These are phyloP conservation scores for Penaeus monodon DNA, from an alignment of 2,888 invertebrate species.

Conservation along the genomic window DNA sequence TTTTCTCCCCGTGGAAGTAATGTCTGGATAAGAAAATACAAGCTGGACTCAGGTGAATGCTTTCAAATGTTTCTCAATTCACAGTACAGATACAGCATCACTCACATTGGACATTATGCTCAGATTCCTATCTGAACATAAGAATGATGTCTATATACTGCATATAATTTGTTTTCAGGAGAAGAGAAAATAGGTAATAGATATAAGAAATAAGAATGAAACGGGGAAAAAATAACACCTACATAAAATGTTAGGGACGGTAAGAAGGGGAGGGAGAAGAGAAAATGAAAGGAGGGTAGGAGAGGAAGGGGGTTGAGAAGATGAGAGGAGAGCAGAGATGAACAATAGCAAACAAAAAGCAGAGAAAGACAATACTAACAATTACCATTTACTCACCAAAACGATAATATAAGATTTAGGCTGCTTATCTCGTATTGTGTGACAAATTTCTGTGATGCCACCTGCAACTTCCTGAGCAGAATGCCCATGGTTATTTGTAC, in stretches of 20 bases:
- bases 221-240: no score
- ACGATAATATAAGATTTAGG: constrained; percentile 85
- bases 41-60: no score
- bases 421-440: constrained; percentile 81
- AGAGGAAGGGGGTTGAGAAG: no score
- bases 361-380: background rate
- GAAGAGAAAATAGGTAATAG: background rate
- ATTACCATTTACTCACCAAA: constrained; percentile 78
- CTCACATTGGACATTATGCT: no score
- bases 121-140: background rate
- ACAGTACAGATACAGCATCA: no score
- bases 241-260: no score
- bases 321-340: background rate
- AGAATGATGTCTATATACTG: background rate
- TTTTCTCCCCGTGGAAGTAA: constrained; percentile 88
- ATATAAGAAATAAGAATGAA: constrained; percentile 18
- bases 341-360: no score
- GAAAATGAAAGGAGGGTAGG: no score
- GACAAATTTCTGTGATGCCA: constrained; percentile 84
- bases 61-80: no score
- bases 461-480: constrained; percentile 84
- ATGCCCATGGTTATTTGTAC: constrained; percentile 88
- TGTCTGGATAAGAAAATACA: constrained; percentile 76
- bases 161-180: background rate
- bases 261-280: no score